Evolutionary conservation across 2,797 vertebrate species (phyloP).

Genomic region (Percopsis omiscomaycus): DNA sequence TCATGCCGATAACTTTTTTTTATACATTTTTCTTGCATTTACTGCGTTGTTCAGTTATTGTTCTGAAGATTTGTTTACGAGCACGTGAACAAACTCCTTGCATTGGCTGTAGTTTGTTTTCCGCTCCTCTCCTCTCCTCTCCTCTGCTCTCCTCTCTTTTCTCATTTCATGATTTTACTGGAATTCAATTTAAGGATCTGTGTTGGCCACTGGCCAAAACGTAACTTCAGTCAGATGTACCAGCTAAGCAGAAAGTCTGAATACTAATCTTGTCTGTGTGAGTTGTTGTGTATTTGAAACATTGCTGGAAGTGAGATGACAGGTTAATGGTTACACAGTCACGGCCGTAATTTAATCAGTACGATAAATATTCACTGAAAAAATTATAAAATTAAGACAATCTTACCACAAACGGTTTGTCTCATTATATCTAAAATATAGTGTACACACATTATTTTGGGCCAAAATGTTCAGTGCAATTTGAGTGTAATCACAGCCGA

Average conservation of each 20-base stretch:
- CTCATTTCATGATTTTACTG: slow-evolving; percentile 25
- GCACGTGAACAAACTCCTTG: slow-evolving; percentile 1
- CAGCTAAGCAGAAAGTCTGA: slow-evolving; percentile 21
- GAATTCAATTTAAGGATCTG: slow-evolving; percentile 22
- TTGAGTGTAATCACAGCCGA: neutral
- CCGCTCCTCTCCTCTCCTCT: neutral
- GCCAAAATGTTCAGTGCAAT: neutral
- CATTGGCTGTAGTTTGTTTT: slow-evolving; percentile 18
- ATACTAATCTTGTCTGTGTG: slow-evolving; percentile 28
- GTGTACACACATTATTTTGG: neutral
- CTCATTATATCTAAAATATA: too few relatives aligned
- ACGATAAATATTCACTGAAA: neutral
- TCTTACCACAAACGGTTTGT: slow-evolving; percentile 17
- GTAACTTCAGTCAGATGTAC: slow-evolving; percentile 27
- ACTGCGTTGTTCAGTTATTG: slow-evolving; percentile 13
- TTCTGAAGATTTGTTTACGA: too few relatives aligned
- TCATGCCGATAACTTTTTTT: slow-evolving; percentile 22
- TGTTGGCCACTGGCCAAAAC: slow-evolving; percentile 22
- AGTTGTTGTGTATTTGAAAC: slow-evolving; percentile 33
- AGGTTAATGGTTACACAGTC: slow-evolving; percentile 39
- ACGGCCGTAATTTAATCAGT: neutral
- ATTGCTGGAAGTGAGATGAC: slow-evolving; percentile 24
- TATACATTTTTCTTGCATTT: neutral
- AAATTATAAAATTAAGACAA: slow-evolving; percentile 22
- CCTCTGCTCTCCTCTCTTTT: neutral